Evolutionary conservation across 2,113 vertebrate species (phyloP).

Genomic region (Heterotis niloticus): DNA sequence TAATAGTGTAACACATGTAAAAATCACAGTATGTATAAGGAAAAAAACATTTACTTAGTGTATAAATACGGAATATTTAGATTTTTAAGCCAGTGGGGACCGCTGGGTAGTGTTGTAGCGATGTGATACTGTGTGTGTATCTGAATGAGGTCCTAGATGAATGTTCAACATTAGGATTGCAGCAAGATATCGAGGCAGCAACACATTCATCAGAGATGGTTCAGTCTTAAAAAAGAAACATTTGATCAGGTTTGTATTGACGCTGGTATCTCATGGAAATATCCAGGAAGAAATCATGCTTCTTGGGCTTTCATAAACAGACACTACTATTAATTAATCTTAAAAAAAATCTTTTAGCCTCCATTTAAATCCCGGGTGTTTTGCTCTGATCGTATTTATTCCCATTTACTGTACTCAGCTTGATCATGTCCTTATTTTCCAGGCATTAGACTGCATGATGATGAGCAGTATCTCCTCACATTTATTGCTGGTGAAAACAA

Average conservation of each 20-base stretch:
- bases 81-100: background rate
- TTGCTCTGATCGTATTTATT: slow-evolving; percentile 6
- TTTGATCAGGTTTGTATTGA: slow-evolving; percentile 4
- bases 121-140: background rate
- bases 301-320: slow-evolving; percentile 14
- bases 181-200: background rate
- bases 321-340: slow-evolving; percentile 14
- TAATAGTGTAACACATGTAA: too few relatives aligned
- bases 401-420: slow-evolving; percentile 6
- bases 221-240: background rate
- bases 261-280: slow-evolving; percentile 8
- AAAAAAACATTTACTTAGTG: background rate
- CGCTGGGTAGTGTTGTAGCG: slow-evolving; percentile 4
- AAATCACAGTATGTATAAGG: background rate
- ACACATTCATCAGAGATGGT: slow-evolving; percentile 1
- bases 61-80: background rate
- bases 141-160: background rate
- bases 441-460: background rate
- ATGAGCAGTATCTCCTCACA: background rate
- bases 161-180: background rate
- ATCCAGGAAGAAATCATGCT: slow-evolving; percentile 4
- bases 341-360: background rate
- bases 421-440: background rate
- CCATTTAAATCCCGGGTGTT: background rate
- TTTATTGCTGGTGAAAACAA: too few relatives aligned